Evolutionary conservation across 2,113 vertebrate species (phyloP).

Genomic region (Toxostoma redivivum): DNA sequence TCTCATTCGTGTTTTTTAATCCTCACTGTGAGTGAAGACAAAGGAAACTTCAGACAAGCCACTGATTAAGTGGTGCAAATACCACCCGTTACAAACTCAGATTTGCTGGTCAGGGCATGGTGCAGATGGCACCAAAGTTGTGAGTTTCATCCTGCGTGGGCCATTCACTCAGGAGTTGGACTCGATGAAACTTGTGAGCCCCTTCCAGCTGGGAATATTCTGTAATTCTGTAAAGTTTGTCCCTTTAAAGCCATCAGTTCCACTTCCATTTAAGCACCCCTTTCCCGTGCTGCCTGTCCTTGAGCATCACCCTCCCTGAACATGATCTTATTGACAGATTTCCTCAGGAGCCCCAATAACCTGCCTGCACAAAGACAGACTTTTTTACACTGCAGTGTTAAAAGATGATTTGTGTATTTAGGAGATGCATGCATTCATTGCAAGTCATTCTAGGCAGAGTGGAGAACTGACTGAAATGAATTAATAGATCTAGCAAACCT

Average conservation of each 20-base stretch:
- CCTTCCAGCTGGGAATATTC: neutral
- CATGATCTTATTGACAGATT: neutral
- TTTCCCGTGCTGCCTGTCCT: neutral
- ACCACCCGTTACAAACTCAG: neutral
- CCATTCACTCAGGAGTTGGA: too few species aligned
- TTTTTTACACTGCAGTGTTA: neutral
- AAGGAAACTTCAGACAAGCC: too few species aligned
- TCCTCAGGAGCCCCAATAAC: neutral
- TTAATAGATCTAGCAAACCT: neutral
- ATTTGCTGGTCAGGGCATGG: neutral
- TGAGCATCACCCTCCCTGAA: neutral
- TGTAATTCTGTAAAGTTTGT: neutral
- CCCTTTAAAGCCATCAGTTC: neutral
- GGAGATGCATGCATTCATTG: slow-evolving; percentile 22
- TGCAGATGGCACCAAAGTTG: neutral
- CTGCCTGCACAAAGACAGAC: neutral
- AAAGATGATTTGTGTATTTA: slow-evolving; percentile 55
- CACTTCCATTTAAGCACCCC: neutral
- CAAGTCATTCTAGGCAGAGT: slow-evolving; percentile 30
- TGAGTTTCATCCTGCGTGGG: accelerated
- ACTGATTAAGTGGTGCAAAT: too few species aligned
- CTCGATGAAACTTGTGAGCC: too few species aligned
- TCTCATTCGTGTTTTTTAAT: too few species aligned
- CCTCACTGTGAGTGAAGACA: too few species aligned
- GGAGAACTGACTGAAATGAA: neutral